Percentiles rank a stretch among this genome's conserved stretches.
Conservation (phyloP, 2,888 invertebrate species). For the Acronicta aceris region DNA sequence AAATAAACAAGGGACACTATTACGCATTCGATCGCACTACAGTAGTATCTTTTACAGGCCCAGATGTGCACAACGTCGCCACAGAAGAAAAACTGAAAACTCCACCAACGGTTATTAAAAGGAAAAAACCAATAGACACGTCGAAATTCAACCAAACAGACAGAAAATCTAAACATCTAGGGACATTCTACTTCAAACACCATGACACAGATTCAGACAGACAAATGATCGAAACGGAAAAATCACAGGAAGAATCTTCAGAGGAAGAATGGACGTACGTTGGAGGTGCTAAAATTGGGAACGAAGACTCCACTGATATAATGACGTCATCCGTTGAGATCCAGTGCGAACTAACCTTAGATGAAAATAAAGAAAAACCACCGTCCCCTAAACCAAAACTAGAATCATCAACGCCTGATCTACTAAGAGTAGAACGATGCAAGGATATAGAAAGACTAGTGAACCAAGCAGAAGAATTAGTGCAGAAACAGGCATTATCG, state of each 20-base stretch:
- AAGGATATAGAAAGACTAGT: conserved; percentile 93
- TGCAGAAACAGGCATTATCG: conserved; percentile 90
- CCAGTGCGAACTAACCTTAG: conserved; percentile 81
- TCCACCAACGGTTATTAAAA: conserved; percentile 84
- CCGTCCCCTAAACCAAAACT: conserved; percentile 76
- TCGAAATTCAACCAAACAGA: conserved; percentile 92
- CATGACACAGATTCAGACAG: conserved; percentile 95
- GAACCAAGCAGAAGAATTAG: conserved; percentile 94
- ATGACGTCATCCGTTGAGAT: conserved; percentile 87
- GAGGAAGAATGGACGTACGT: conserved; percentile 92
- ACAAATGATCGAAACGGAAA: conserved; percentile 88
- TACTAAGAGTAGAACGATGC: conserved; percentile 85
- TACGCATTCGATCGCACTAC: conserved; percentile 14
- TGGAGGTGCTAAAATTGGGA: conserved; percentile 80
- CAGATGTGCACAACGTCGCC: conserved; percentile 67
- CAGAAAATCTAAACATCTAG: conserved; percentile 94
- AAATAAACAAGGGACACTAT: conserved; percentile 37
- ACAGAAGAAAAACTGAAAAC: conserved; percentile 75
- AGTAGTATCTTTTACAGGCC: conserved; percentile 69
- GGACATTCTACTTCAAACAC: conserved; percentile 95
- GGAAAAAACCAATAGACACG: conserved; percentile 88
- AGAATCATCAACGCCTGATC: conserved; percentile 82
- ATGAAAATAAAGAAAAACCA: conserved; percentile 73
- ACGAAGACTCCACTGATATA: conserved; percentile 84
- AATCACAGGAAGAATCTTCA: conserved; percentile 84